Evolutionary conservation across 2,113 vertebrate species (phyloP).

Genomic region (Acanthisitta chloris): DNA sequence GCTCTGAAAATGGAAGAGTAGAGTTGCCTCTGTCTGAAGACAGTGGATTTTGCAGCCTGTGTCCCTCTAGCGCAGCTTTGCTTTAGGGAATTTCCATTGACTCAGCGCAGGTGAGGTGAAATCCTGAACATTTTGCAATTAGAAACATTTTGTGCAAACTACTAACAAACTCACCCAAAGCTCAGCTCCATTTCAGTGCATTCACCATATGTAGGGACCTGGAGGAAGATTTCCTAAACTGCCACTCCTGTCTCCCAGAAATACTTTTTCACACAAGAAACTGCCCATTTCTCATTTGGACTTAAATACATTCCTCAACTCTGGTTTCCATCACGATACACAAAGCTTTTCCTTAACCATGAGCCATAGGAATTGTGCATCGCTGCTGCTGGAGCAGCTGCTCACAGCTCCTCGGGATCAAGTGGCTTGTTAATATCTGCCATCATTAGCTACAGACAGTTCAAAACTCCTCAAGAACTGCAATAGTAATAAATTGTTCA

Average conservation of each 20-base stretch:
- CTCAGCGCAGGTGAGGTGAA: background rate
- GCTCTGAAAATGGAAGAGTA: too few relatives aligned
- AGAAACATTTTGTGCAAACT: background rate
- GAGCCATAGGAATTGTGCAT: background rate
- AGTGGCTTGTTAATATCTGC: constrained; percentile 30
- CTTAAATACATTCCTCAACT: background rate
- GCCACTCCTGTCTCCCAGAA: background rate
- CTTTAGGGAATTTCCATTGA: rapidly evolving
- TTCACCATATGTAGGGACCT: background rate
- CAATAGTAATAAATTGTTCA: constrained; percentile 50
- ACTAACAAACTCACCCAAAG: background rate
- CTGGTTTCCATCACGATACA: background rate
- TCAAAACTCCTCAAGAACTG: constrained; percentile 1
- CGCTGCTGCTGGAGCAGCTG: constrained; percentile 11
- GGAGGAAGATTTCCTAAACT: background rate
- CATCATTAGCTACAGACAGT: constrained; percentile 40
- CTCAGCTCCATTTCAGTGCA: rapidly evolving
- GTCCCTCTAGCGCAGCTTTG: background rate
- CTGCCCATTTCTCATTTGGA: background rate
- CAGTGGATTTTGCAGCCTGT: background rate
- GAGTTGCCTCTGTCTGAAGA: rapidly evolving
- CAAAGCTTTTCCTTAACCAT: background rate
- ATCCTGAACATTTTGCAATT: background rate
- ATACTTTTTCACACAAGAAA: background rate
- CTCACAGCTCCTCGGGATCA: constrained; percentile 16